Evolutionary conservation across 2,113 vertebrate species (phyloP).

Genomic region (Colaptes auratus): DNA sequence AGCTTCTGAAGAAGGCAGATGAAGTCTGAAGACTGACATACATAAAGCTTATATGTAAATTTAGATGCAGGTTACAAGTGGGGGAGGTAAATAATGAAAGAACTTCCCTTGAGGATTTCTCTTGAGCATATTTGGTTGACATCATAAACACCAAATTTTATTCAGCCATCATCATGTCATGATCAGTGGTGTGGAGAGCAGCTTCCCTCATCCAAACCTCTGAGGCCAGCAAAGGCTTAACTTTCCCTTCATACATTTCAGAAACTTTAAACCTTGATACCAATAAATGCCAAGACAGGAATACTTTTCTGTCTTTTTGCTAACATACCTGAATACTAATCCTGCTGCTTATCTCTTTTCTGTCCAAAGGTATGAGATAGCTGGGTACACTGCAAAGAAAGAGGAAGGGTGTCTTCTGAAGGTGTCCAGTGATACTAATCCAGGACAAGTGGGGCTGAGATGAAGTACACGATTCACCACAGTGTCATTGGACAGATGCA

Average conservation of each 20-base stretch:
- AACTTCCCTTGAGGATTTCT: not conserved
- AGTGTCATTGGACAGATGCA: not conserved
- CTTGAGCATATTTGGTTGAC: not conserved
- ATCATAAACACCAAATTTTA: not conserved
- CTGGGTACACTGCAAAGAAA: not conserved
- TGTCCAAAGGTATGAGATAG: not conserved
- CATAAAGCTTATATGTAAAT: not conserved
- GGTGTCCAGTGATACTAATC: not conserved
- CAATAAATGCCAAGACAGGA: not conserved
- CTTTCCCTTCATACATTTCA: not conserved
- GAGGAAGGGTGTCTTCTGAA: not conserved
- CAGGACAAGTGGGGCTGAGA: not conserved
- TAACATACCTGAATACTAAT: conserved; percentile 15
- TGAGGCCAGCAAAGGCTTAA: not conserved
- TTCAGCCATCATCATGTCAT: not conserved
- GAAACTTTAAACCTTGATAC: not conserved
- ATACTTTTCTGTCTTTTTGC: not conserved
- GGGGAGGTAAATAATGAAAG: not conserved
- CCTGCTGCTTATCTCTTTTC: not conserved
- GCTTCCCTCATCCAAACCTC: not conserved
- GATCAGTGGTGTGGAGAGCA: not conserved
- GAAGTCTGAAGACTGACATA: not conserved
- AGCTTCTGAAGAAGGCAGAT: not conserved
- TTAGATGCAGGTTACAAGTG: not conserved
- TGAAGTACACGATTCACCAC: not conserved